Evolutionary conservation across 2,113 vertebrate species (phyloP).

Genomic region (Dasypus novemcinctus): DNA sequence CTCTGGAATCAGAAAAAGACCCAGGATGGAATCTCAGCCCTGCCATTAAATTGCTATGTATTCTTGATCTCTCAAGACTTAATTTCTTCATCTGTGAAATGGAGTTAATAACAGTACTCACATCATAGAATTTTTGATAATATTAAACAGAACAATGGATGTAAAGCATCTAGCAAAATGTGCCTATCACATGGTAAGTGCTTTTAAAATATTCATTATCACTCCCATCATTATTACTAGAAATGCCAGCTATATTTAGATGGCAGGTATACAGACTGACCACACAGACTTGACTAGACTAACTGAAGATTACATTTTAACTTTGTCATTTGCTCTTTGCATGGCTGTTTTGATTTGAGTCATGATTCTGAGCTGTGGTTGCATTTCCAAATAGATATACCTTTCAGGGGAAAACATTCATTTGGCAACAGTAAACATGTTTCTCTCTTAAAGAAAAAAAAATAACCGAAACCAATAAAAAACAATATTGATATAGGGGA

Average conservation of each 20-base stretch:
- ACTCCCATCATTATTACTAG: neutral
- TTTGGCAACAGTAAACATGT: conserved; percentile 1
- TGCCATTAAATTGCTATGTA: neutral
- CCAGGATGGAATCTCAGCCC: neutral
- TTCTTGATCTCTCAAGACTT: neutral
- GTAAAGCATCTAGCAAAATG: neutral
- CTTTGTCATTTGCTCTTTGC: conserved; percentile 19
- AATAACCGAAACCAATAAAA: neutral
- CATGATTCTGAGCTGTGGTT: conserved; percentile 44
- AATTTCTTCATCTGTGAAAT: conserved; percentile 37
- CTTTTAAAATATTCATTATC: conserved; percentile 43
- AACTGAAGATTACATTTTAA: conserved; percentile 50
- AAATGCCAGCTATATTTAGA: conserved; percentile 50
- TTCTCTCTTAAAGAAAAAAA: conserved; percentile 33
- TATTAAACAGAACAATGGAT: conserved; percentile 19
- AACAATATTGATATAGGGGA: conserved; percentile 8
- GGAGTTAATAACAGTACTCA: conserved; percentile 11
- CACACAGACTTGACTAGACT: conserved; percentile 13
- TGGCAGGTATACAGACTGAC: neutral
- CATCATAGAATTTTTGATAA: neutral
- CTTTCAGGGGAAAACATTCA: conserved; percentile 14
- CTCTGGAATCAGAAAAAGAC: conserved; percentile 13
- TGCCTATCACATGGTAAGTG: neutral
- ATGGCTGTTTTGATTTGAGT: neutral
- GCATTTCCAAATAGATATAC: conserved; percentile 49